Conservation (phyloP, 1,140 invertebrate species). For the Drosophila albomicans region DNA sequence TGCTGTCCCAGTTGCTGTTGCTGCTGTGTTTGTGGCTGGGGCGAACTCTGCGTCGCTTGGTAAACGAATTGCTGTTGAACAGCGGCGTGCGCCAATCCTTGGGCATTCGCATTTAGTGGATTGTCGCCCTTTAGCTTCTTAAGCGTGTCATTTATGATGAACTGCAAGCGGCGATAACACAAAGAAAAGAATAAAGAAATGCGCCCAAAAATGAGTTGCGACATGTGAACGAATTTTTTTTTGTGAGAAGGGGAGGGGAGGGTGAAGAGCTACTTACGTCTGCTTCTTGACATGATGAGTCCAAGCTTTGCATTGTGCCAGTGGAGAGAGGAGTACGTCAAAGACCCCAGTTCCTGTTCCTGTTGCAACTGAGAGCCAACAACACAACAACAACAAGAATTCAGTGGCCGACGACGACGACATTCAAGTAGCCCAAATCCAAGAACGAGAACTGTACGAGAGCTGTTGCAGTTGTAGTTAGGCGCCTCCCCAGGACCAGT, state of each 20-base stretch:
- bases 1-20: constrained; percentile 36
- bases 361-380: constrained; percentile 80
- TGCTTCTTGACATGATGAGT: constrained; percentile 88
- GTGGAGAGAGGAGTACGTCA: constrained; percentile 27
- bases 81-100: constrained; percentile 61
- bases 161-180: constrained; percentile 46
- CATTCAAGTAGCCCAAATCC: constrained; percentile 66
- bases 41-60: constrained; percentile 50
- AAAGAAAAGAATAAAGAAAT: not conserved
- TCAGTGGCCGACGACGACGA: constrained; percentile 74
- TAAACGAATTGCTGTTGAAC: constrained; percentile 67
- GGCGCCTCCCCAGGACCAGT: constrained; percentile 61
- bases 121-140: constrained; percentile 83
- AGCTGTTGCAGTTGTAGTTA: constrained; percentile 10
- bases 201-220: not conserved
- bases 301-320: constrained; percentile 88
- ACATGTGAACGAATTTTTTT: not conserved
- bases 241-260: not conserved
- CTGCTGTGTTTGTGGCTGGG: constrained; percentile 34
- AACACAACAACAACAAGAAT: constrained; percentile 37
- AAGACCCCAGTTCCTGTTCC: constrained; percentile 44
- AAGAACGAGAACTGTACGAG: constrained; percentile 50
- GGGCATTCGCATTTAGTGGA: constrained; percentile 60
- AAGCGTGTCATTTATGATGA: constrained; percentile 84
- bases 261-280: constrained; percentile 85